Percentiles rank a stretch among this genome's conserved stretches.
Evolutionary conservation across 2,888 invertebrate genomes (phyloP).

Genomic region (Flabesymbios commensalis): DNA sequence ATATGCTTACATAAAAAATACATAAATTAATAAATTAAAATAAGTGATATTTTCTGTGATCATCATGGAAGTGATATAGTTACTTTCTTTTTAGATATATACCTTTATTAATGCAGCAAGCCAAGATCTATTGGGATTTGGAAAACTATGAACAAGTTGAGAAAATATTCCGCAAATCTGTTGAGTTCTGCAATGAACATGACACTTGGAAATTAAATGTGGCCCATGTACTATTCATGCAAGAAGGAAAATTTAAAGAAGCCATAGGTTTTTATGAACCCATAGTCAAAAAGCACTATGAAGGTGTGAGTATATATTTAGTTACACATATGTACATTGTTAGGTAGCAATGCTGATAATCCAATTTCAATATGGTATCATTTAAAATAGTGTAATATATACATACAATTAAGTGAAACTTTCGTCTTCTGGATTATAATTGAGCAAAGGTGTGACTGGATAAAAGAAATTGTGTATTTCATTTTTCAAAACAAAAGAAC

Average conservation of each 20-base stretch:
- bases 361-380: background rate
- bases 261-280: slow-evolving; percentile 98
- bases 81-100: slow-evolving; percentile 71
- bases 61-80: background rate
- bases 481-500: too few species aligned
- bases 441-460: too few species aligned
- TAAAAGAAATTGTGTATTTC: too few species aligned
- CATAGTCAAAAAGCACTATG: slow-evolving; percentile 91
- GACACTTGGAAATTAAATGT: slow-evolving; percentile 97
- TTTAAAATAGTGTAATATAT: background rate
- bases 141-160: slow-evolving; percentile 96
- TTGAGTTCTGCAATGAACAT: slow-evolving; percentile 97
- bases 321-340: too few species aligned
- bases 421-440: too few species aligned
- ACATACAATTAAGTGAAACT: background rate
- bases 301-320: slow-evolving; percentile 66
- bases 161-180: slow-evolving; percentile 93
- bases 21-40: too few species aligned
- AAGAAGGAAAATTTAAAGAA: slow-evolving; percentile 97
- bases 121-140: slow-evolving; percentile 97
- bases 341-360: too few species aligned
- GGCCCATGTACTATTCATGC: slow-evolving; percentile 98
- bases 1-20: too few species aligned
- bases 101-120: slow-evolving; percentile 98
- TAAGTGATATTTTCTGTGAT: too few species aligned